These are phyloP conservation scores for Aleadryas rufinucha DNA, from an alignment of 2,113 vertebrate genomes.

Conservation along the genomic window DNA sequence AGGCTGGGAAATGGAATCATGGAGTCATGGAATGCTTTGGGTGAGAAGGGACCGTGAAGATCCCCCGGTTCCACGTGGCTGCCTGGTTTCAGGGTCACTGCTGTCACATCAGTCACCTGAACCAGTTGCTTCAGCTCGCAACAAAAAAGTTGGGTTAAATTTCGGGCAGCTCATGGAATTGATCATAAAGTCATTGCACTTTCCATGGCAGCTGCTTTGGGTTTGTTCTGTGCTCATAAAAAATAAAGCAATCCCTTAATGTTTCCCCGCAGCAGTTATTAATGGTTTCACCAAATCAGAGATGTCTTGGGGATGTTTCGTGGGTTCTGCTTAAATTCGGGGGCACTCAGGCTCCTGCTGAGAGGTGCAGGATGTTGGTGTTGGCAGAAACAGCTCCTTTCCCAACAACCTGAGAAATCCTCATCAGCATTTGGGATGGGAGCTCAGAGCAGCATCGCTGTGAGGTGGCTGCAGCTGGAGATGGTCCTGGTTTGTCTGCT, in stretches of 20 bases:
- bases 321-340: neutral
- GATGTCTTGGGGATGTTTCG: neutral
- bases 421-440: fast-evolving
- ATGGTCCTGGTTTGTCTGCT: neutral
- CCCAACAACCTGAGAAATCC: neutral
- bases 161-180: neutral
- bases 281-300: neutral
- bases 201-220: constrained; percentile 43
- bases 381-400: neutral
- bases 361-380: neutral
- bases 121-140: neutral
- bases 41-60: neutral
- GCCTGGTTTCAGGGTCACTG: neutral
- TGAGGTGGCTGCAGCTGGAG: neutral
- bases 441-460: neutral
- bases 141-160: neutral
- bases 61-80: neutral
- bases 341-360: neutral
- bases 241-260: neutral
- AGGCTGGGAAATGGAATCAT: neutral
- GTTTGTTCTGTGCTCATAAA: neutral
- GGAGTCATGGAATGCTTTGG: neutral
- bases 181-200: neutral
- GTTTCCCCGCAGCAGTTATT: neutral
- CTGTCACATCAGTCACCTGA: neutral